phyloP scores from a whole-genome alignment of 2,797 vertebrate genomes.

The Eulemur coronatus region DNA sequence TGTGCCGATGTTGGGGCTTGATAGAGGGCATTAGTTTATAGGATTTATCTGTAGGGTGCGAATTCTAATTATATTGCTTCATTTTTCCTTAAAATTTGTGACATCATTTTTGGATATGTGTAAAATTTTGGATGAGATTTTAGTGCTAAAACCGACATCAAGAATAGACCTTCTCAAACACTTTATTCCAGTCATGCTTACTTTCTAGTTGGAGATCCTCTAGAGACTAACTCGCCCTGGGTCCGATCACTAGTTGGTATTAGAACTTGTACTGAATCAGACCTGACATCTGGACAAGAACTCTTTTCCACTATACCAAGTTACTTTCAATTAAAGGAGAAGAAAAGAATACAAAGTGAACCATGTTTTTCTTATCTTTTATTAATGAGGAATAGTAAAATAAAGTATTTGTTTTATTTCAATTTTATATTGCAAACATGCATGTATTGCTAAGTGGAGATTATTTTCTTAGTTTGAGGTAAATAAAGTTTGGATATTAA shows the following conservation, averaged over 20 bases:
- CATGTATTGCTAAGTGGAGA: not conserved
- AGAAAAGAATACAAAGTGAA: not conserved
- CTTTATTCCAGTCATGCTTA: not conserved
- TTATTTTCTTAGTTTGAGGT: constrained; percentile 33
- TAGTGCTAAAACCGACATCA: not conserved
- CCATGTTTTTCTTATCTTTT: not conserved
- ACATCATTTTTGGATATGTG: not conserved
- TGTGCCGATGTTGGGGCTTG: not conserved
- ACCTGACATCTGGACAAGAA: not conserved
- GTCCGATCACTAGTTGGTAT: not conserved
- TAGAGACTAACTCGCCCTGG: not conserved
- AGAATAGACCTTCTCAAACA: not conserved
- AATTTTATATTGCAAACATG: not conserved
- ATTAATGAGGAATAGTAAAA: constrained; percentile 10
- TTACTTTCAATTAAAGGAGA: not conserved
- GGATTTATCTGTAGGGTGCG: not conserved
- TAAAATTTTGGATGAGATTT: constrained; percentile 1
- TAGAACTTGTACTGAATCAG: not conserved
- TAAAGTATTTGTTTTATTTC: not conserved
- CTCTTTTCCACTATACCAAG: not conserved
- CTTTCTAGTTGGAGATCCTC: not conserved
- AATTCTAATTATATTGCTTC: not conserved
- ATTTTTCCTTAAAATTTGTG: constrained; percentile 44
- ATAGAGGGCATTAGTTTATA: not conserved
- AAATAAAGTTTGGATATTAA: constrained; percentile 1